Evolutionary conservation across 2,113 vertebrate species (phyloP).

Genomic region (Eptesicus fuscus): DNA sequence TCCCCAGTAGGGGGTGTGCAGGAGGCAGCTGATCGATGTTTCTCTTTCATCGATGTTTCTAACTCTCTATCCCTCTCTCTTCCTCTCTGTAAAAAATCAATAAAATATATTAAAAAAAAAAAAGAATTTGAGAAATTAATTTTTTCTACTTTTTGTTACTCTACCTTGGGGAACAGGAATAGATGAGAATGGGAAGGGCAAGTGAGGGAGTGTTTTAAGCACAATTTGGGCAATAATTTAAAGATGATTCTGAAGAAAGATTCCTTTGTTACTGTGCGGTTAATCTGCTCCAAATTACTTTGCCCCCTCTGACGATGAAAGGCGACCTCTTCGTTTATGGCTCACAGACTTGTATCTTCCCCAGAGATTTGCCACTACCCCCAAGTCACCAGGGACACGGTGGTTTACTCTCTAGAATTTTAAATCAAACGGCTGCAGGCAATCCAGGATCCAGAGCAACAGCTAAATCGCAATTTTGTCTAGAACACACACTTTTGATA

Average conservation of each 20-base stretch:
- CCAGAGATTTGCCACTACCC: not conserved
- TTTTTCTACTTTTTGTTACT: not conserved
- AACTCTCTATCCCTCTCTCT: too few species aligned
- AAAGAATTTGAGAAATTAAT: slow-evolving; percentile 24
- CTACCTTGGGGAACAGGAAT: not conserved
- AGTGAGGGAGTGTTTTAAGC: not conserved
- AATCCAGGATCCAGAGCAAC: not conserved
- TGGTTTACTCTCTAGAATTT: not conserved
- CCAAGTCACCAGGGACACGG: not conserved
- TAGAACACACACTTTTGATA: not conserved
- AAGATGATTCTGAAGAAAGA: not conserved
- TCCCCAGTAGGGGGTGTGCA: too few species aligned
- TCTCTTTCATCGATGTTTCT: too few species aligned
- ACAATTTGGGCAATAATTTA: not conserved
- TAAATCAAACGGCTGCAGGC: not conserved
- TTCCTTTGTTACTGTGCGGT: not conserved
- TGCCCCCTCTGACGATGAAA: not conserved
- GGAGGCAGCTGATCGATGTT: too few species aligned
- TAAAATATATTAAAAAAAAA: too few species aligned
- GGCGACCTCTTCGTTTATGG: not conserved
- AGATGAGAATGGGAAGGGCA: not conserved
- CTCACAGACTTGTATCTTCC: not conserved
- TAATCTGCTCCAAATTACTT: not conserved
- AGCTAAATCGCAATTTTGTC: not conserved
- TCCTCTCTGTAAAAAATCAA: too few species aligned